Base-by-base conservation (phyloP, 2,113 vertebrate species). In the Dasyurus viverrinus region DNA sequence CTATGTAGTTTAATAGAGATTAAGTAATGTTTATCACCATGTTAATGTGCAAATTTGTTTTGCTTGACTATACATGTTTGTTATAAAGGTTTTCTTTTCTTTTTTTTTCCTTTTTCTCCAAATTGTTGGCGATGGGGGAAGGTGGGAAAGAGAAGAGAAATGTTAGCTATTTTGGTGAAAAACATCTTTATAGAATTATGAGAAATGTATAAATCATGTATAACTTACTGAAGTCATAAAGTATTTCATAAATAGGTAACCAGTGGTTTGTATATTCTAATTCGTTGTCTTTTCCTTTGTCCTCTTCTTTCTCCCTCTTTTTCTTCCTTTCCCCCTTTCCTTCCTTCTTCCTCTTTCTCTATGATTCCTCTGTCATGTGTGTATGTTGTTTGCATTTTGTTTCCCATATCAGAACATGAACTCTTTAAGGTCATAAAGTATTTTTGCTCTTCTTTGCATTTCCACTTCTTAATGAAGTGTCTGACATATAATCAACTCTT, bases 191-290 rank as follows among this genome's bases (percentile, higher is more conserved):
- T 36, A 68, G 10, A 68, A 68, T 68, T 3, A 12, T n/a, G 30
- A 30, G 4, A 12, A 16, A 68, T 68, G 30, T 16, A n/a, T 30
- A 68, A 12, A 68, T n/a, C 4, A 5, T n/a, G 27, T 3, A 36
- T 68, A 68, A 68, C n/a, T 68, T 68, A 19, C 60, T 68, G 36
- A 57, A 57, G 12, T 68, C 11, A 16, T 68, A 68, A 36, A n/a
- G 11, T 19, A 8, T 68, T 68, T 60, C 30, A 68, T n/a, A 92
- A 97, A 96, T 95, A 96, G 96, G 89, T 96, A 97, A 52, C 50
- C 60, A 54, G 89, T 24, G 14, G 93, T 94, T 93, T 95, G 95
- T 92, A 24, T 68, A 90, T 94, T 96, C 92, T 25, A 27, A 94
- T 11, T 90, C 36, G 47, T 14, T 36, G 9, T 50, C 11, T n/a